Evolutionary conservation across 2,797 vertebrate genomes (phyloP).

Genomic region (Saxicola maurus): DNA sequence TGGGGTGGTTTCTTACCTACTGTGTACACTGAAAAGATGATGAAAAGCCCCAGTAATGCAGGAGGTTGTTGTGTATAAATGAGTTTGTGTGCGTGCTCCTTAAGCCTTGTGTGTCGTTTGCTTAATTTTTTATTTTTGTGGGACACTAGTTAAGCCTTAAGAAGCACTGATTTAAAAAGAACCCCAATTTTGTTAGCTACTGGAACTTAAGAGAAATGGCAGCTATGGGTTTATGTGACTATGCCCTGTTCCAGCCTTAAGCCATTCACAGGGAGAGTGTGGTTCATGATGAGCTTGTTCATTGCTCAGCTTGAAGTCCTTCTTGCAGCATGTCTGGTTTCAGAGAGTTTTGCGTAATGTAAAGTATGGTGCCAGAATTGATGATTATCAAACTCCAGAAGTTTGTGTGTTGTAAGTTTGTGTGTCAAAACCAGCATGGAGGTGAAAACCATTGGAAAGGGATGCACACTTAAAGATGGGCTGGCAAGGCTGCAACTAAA

Average conservation of each 20-base stretch:
- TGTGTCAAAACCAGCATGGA: neutral
- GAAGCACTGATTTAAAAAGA: neutral
- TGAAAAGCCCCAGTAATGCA: neutral
- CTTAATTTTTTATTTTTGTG: neutral
- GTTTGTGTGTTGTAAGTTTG: neutral
- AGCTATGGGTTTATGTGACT: neutral
- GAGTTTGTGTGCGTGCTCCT: accelerated
- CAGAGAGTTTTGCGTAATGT: neutral
- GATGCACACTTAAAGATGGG: neutral
- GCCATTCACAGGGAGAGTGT: neutral
- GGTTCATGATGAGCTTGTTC: neutral
- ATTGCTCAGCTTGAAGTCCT: neutral
- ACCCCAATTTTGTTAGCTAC: neutral
- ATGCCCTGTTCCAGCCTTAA: accelerated
- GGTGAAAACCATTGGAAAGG: neutral
- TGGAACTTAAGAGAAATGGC: neutral
- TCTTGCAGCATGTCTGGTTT: accelerated
- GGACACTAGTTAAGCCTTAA: neutral
- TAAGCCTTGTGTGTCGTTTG: neutral
- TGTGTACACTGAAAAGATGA: accelerated
- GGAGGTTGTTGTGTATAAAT: accelerated
- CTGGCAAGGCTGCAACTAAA: neutral
- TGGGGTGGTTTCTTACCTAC: neutral
- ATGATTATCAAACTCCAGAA: neutral
- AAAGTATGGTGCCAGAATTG: neutral